Evolutionary conservation across 1,140 invertebrate species (phyloP), one percentile per base, ranked within the genome.

Genomic region (Drosophila pruinosa): DNA sequence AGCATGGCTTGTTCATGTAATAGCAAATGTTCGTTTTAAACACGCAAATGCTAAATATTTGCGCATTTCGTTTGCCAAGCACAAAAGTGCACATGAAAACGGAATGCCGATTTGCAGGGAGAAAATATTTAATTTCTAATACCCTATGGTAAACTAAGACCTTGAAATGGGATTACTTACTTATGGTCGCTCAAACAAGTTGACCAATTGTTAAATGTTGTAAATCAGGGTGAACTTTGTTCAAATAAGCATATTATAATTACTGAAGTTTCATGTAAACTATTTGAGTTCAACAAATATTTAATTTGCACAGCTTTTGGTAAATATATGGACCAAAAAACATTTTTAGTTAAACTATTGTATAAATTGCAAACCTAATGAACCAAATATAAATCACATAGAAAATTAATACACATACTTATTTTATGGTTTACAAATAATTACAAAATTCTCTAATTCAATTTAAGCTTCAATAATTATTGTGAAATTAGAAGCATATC

Each of bases 41-140:
- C 78, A 82, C 80, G 79, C 79, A 38, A 82, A 21, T 43, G 53
- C 28, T 57, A 68, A 74, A 63, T n/a, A 47, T 56, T 54, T 79
- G 28, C 14, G 19, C 48, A 38, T 36, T 52, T 50, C 21, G 22
- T 14, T 56, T 39, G 8, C 6, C 10, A 43, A 43, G 43, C 26
- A 50, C n/a, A 47, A 65, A n/a, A 26, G 15, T 34, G 12, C 14
- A 71, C 4, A 15, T 15, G 15, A 45, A 52, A 43, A 31, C 8
- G 3, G 17, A 28, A 43, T n/a, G n/a, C n/a, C n/a, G n/a, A 34
- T 26, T 34, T 34, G 2, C 31, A 0, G 2, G 10, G n/a, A 4
- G n/a, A 4, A 34, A n/a, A 12, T 34, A 12, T 34, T 34, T 34
- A 34, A 34, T 10, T 31, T 7, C 1, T 3, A 31, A 31, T 31